Evolutionary conservation across 2,888 invertebrate genomes (phyloP), one percentile per base, ranked within the genome.

Genomic region (Polydrusus cervinus): DNA sequence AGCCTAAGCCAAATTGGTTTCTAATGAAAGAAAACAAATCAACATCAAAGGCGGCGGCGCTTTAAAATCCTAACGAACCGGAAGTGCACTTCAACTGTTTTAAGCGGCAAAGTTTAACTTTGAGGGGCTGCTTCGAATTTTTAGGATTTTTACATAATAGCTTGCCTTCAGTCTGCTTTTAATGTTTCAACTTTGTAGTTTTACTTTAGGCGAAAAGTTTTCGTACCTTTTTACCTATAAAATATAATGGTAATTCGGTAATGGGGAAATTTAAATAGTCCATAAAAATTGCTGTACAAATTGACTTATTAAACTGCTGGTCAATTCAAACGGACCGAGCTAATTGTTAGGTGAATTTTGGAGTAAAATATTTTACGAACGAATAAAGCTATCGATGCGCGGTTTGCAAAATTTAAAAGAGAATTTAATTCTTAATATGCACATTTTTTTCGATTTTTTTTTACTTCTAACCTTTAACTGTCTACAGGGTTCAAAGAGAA

Each of bases 21-120:
- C 69, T 74, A 64, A 74, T 74, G 55, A 74, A 74, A 64, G 68
- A 74, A 74, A 69, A 73, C 73, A 73, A 74, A 69, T 62, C 69
- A 18, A 62, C 64, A 57, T 74, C 69, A 74, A 74, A 74, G 49
- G 38, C 34, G n/a, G n/a, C 18, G n/a, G n/a, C 8, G 51, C 65
- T 71, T 64, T 74, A 47, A 64, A 43, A 49, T 30, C 40, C 43
- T 38, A 69, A 69, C 69, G 55, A 74, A 55, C 40, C 61, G 61
- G 49, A 71, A 71, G 43, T 43, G 47, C 65, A 71, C 71, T 71
- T 71, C 45, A 65, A 55, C 65, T 60, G 57, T 57, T 71, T 71
- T 55, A 69, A 65, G 71, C 14, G 34, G 34, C 55, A 53, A 64
- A 71, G 71, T 57, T 68, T 68, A 68, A 68, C 55, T 68, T 68